These are phyloP conservation scores for Hippoglossus hippoglossus DNA, from an alignment of 2,797 vertebrate species.

Conservation along the genomic window DNA sequence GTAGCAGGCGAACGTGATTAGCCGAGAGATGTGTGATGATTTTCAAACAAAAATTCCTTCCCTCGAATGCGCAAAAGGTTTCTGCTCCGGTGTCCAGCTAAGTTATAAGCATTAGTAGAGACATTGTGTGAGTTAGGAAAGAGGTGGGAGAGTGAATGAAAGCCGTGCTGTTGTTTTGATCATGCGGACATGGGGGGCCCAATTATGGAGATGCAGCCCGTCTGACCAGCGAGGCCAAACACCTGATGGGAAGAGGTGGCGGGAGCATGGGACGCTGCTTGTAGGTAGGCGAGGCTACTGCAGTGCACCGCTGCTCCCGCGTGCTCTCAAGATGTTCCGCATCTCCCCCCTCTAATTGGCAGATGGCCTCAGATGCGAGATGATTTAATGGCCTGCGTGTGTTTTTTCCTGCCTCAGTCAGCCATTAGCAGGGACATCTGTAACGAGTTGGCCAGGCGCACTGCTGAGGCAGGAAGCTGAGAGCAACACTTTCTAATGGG, in stretches of 20 bases:
- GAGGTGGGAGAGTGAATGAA: slow-evolving; percentile 56
- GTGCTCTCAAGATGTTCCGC: slow-evolving; percentile 81
- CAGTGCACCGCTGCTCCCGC: slow-evolving; percentile 71
- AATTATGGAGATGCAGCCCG: slow-evolving; percentile 75
- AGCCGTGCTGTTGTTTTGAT: slow-evolving; percentile 71
- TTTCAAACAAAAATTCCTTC: slow-evolving; percentile 33
- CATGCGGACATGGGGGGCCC: slow-evolving; percentile 69
- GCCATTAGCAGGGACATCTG: slow-evolving; percentile 86
- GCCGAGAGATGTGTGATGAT: slow-evolving; percentile 44
- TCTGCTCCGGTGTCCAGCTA: slow-evolving; percentile 47
- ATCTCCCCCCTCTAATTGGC: slow-evolving; percentile 83
- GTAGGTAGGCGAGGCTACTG: slow-evolving; percentile 68
- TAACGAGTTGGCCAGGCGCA: slow-evolving; percentile 81
- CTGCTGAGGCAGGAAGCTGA: slow-evolving; percentile 79
- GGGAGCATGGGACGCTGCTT: slow-evolving; percentile 51
- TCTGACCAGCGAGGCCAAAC: slow-evolving; percentile 67
- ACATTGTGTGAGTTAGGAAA: slow-evolving; percentile 35
- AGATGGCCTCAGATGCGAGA: slow-evolving; percentile 81
- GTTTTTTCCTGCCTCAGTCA: slow-evolving; percentile 80
- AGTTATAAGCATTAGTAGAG: slow-evolving; percentile 43
- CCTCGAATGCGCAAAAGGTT: slow-evolving; percentile 21
- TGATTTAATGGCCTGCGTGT: slow-evolving; percentile 82
- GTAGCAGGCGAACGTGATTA: slow-evolving; percentile 47
- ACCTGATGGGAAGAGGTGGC: slow-evolving; percentile 70
- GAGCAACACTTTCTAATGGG: slow-evolving; percentile 79